Base-by-base conservation (phyloP, 2,888 invertebrate species). In the Eulithis prunata region DNA sequence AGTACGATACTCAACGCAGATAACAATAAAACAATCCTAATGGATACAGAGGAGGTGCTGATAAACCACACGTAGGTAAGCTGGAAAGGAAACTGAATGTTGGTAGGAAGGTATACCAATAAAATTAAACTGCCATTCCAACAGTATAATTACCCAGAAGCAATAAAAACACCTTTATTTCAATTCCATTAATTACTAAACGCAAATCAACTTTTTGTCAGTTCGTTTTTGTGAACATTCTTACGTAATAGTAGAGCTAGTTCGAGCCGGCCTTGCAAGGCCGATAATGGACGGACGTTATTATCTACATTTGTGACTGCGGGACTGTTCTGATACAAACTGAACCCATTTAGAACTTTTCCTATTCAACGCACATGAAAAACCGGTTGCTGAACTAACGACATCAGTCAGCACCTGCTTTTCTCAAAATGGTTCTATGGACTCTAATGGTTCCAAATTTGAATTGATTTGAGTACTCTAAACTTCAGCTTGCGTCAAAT, bases 241-340 rank as follows among this genome's bases (percentile, higher is more conserved):
- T 68, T 66, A 65, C 12, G 63, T 71, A 70, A 72, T 70, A 56
- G 57, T 41, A 63, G 53, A 62, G 67, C 62, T 57, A 57, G 60
- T 28, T 55, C 61, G 56, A 64, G 63, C 59, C 68, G 74, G 68
- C 75, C 74, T 75, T 75, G 71, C 74, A 75, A 74, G 73, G 74
- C 66, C 72, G 62, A 61, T 71, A 68, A 72, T 68, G 67, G 63
- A 41, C 62, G 46, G 68, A 64, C 57, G 28, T 51, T 64, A 61
- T 66, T 69, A 72, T 64, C 66, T 59, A 55, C 68, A 57, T 64
- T 57, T 36, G 64, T 45, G 62, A 66, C 68, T 64, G 47, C 14
- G 14, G 8, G 21, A 47, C 14, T 14, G 21, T 47, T 47, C n/a
- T 51, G 11, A 10, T 21, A 21, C 21, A 21, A 21, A 32, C 32